Percentiles rank a stretch among this genome's conserved stretches.
phyloP scores from a whole-genome alignment of 2,113 vertebrate genomes.

The Baryphthengus martii region DNA sequence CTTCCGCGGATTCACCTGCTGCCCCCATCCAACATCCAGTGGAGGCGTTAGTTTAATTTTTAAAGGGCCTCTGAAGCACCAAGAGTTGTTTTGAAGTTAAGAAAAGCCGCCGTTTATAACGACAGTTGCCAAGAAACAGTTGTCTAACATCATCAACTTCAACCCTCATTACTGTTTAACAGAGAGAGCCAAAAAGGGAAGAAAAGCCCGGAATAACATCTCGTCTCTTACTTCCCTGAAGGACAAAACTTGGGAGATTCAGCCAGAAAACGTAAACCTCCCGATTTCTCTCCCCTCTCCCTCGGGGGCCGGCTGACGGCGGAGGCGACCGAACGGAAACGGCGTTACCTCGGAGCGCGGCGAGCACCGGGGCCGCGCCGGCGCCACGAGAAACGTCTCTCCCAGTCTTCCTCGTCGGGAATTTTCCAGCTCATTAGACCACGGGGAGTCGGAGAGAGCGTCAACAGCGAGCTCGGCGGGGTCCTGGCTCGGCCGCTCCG shows the following conservation, averaged over 20 bases:
- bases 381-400: not conserved
- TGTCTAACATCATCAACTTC: not conserved
- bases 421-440: not conserved
- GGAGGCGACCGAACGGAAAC: not conserved
- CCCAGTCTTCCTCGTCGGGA: not conserved
- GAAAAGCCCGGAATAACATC: not conserved
- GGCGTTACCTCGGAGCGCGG: not conserved
- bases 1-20: not conserved
- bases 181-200: not conserved
- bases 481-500: not conserved
- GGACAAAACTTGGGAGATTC: not conserved
- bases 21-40: too few species aligned
- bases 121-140: not conserved
- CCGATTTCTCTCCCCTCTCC: not conserved
- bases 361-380: not conserved
- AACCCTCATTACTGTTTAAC: not conserved
- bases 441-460: not conserved
- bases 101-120: not conserved
- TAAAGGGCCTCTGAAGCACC: not conserved
- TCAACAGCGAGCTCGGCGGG: not conserved
- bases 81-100: not conserved
- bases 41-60: too few species aligned
- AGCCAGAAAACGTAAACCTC: not conserved
- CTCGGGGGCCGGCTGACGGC: fast-evolving
- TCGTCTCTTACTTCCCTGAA: not conserved